Evolutionary conservation across 2,113 vertebrate genomes (phyloP), one percentile per base, ranked within the genome.

Genomic region (Xiphophorus maculatus): DNA sequence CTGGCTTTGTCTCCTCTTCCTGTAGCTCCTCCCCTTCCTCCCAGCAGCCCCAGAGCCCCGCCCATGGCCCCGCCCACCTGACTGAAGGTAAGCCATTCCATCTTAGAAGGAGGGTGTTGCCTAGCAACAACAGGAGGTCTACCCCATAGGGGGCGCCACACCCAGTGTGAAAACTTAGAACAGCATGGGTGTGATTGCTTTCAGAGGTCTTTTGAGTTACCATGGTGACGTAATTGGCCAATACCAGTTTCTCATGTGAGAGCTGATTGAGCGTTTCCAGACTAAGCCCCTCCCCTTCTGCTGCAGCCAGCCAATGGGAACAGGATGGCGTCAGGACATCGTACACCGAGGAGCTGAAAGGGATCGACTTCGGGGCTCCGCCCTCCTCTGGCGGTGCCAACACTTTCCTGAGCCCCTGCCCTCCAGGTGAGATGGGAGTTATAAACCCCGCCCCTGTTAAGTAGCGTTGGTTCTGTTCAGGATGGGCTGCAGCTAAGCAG

Each of bases 291-390:
- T 7, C 63, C 63, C 80, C 33, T 54, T 73, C 3, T 64, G 37
- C 80, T 80, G 37, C 75, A 92, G 89, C 27, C 33, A 82, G 60
- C 67, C 88, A 79, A 35, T 75, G 68, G 37, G 77, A 77, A 54
- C 77, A 68, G 37, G 75, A 61, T 13, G 58, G 71, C 6, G 74
- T 77, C 40, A 80, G 63, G 48, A 76, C 75, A 60, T 94, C 94
- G 0, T 94, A 94, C 80, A 73, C 85, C 0, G 93, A 95, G 70
- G 94, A 94, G 30, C 89, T 95, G 54, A 73, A 87, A 64, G 93
- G 91, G 14, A 94, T 95, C 7, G 86, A 91, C 27, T 95, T 95
- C 74, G 87, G 81, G 9, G 71, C 69, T 5, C 66, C 83, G 10
- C 15, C 60, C 17, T 27, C 73, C 15, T 63, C 77, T 8, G 48